Percentiles rank a stretch among this genome's conserved stretches.
Conservation (phyloP, 2,113 vertebrate genomes). For the Grantiella picta region DNA sequence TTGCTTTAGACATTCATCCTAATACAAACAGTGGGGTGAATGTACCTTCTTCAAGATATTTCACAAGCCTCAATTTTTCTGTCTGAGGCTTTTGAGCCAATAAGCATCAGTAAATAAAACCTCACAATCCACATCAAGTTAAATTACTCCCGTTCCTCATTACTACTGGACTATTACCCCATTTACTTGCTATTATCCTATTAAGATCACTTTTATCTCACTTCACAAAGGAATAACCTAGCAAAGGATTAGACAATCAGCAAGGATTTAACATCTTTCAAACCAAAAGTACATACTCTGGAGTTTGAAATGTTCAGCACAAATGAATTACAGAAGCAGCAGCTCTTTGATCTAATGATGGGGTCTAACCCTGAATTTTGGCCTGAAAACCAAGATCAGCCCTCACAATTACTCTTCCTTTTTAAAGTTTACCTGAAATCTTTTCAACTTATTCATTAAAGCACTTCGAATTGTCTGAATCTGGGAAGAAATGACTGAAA, state of each 20-base stretch:
- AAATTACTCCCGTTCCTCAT: background rate
- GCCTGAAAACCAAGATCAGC: background rate
- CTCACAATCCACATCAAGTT: background rate
- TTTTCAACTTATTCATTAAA: constrained; percentile 84
- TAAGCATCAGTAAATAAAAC: background rate
- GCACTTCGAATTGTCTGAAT: constrained; percentile 94
- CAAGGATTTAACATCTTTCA: background rate
- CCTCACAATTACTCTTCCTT: background rate
- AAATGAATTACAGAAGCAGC: background rate
- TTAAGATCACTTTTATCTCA: background rate
- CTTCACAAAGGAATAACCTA: background rate
- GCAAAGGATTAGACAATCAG: background rate
- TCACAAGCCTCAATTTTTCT: background rate
- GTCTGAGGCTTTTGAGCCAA: background rate
- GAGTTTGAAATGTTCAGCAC: background rate
- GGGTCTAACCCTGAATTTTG: background rate
- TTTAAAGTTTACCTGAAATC: constrained; percentile 80
- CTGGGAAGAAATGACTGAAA: constrained; percentile 97
- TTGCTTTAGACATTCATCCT: background rate
- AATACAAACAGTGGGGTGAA: background rate
- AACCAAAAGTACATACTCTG: background rate
- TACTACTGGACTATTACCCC: background rate
- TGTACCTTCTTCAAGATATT: background rate
- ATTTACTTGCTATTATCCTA: background rate
- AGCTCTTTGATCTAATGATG: background rate